phyloP scores from a whole-genome alignment of 2,888 invertebrate species.

The Chrysolina haemoptera region DNA sequence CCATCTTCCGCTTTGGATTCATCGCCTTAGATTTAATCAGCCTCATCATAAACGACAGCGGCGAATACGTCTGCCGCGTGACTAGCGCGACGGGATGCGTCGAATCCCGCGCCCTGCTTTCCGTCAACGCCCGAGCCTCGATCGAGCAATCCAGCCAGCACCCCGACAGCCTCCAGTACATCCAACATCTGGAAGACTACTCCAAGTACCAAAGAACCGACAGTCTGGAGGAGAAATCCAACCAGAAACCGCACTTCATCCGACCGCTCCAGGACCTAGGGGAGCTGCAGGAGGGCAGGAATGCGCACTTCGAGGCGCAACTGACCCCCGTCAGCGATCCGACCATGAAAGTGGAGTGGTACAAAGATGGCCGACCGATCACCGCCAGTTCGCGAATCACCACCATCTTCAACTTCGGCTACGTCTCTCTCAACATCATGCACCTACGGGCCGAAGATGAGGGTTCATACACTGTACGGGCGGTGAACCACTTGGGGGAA shows the following conservation, averaged over 20 bases:
- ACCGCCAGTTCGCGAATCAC: slow-evolving; percentile 98
- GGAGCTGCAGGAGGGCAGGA: slow-evolving; percentile 90
- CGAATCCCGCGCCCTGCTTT: slow-evolving; percentile 86
- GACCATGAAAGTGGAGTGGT: slow-evolving; percentile 97
- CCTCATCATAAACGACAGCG: slow-evolving; percentile 88
- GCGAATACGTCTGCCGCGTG: slow-evolving; percentile 92
- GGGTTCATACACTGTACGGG: slow-evolving; percentile 93
- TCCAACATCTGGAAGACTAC: slow-evolving; percentile 92
- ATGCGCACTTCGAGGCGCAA: slow-evolving; percentile 95
- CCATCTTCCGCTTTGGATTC: slow-evolving; percentile 97
- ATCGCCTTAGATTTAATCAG: slow-evolving; percentile 94
- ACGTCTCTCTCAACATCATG: slow-evolving; percentile 98
- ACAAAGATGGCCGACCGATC: slow-evolving; percentile 94
- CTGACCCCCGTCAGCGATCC: slow-evolving; percentile 93
- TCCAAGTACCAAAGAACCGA: slow-evolving; percentile 89
- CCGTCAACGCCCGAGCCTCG: slow-evolving; percentile 85
- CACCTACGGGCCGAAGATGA: slow-evolving; percentile 99
- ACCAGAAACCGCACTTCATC: slow-evolving; percentile 90
- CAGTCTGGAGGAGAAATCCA: slow-evolving; percentile 85
- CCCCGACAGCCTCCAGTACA: slow-evolving; percentile 92
- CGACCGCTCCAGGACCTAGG: slow-evolving; percentile 89
- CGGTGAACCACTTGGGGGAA: slow-evolving; percentile 92
- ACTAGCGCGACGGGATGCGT: slow-evolving; percentile 89
- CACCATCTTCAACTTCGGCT: slow-evolving; percentile 98
- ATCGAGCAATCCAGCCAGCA: slow-evolving; percentile 93